Conservation (phyloP, 2,113 vertebrate genomes). For the Nothoprocta pentlandii region DNA sequence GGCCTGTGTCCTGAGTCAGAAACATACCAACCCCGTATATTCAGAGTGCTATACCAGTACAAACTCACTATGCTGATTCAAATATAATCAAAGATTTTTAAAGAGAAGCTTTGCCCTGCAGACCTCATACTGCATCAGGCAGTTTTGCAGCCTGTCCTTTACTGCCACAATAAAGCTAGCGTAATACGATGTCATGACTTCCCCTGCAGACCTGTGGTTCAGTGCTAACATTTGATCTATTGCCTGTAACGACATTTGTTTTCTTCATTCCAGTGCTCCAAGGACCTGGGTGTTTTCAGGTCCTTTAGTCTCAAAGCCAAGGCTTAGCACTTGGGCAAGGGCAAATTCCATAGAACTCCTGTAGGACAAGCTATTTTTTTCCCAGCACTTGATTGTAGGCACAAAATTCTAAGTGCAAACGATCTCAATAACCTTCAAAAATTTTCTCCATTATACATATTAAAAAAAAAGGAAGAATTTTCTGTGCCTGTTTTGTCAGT, state of each 20-base stretch:
- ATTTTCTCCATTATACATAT: not conserved
- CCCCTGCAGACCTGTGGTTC: not conserved
- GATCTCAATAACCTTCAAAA: not conserved
- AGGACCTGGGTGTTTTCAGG: not conserved
- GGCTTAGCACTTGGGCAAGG: not conserved
- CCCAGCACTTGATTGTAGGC: not conserved
- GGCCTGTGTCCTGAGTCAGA: not conserved
- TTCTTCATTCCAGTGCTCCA: not conserved
- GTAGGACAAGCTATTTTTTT: not conserved
- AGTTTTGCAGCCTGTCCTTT: not conserved
- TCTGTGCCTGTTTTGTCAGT: not conserved
- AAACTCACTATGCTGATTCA: not conserved
- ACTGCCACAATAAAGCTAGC: not conserved
- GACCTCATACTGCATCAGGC: not conserved
- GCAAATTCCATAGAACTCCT: not conserved
- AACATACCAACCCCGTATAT: not conserved
- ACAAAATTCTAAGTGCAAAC: constrained; percentile 22
- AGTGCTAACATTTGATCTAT: not conserved
- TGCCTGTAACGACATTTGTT: not conserved
- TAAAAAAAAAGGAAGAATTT: not conserved
- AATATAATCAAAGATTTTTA: not conserved
- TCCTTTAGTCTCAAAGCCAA: not conserved
- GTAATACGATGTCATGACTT: not conserved
- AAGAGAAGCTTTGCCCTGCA: not conserved
- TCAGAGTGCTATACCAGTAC: not conserved